Conservation (phyloP, 2,797 vertebrate genomes). For the Danio kyathit region DNA sequence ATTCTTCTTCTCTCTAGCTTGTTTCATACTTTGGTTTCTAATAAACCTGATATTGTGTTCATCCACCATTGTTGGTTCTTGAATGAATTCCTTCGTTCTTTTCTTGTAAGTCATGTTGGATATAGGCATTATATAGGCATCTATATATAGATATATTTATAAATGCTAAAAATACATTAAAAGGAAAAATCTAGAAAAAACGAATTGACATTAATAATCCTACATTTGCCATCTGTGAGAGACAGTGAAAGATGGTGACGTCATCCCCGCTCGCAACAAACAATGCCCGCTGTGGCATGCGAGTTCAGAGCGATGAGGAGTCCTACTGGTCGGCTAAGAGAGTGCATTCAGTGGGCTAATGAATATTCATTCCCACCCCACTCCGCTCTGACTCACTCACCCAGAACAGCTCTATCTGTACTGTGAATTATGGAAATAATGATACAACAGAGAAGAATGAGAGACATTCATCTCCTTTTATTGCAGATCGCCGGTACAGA, state of each 20-base stretch:
- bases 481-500: constrained; percentile 3
- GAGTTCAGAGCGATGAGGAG: constrained; percentile 5
- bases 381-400: constrained; percentile 32
- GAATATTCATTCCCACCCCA: constrained; percentile 46
- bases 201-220: too few relatives aligned
- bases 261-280: constrained; percentile 2
- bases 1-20: too few relatives aligned
- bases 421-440: constrained; percentile 29
- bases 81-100: too few relatives aligned
- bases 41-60: too few relatives aligned
- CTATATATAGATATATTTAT: background rate
- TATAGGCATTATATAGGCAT: too few relatives aligned
- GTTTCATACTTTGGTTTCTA: too few relatives aligned
- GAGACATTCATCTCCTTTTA: constrained; percentile 36
- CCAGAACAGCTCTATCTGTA: constrained; percentile 46
- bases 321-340: constrained; percentile 22
- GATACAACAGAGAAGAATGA: constrained; percentile 33
- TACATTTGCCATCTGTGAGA: too few relatives aligned
- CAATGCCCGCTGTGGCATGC: background rate
- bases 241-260: background rate
- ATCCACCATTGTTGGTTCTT: too few relatives aligned
- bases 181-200: background rate
- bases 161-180: background rate
- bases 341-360: constrained; percentile 43
- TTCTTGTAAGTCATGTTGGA: background rate